Conservation (phyloP, 2,888 invertebrate species). For the Laspeyria flexula region DNA sequence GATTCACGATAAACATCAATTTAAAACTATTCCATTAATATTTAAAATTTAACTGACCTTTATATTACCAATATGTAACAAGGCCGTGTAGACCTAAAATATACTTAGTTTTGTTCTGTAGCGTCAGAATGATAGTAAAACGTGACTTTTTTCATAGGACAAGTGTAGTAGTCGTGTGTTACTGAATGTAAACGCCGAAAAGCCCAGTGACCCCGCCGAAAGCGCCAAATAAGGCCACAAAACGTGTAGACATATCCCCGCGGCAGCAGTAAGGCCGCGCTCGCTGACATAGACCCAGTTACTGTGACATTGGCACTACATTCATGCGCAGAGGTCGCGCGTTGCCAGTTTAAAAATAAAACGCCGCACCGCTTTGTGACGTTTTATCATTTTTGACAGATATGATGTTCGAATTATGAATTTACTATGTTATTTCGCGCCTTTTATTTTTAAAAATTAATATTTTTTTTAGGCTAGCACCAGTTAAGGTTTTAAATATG, state of each 20-base stretch:
- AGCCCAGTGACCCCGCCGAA: slow-evolving; percentile 55
- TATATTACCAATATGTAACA: neutral
- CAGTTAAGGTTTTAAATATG: too few species aligned
- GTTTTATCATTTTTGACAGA: slow-evolving; percentile 52
- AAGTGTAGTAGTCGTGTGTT: slow-evolving; percentile 27
- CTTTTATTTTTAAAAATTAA: neutral
- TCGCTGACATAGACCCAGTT: slow-evolving; percentile 83
- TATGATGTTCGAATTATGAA: neutral
- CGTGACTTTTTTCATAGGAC: slow-evolving; percentile 17
- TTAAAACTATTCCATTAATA: slow-evolving; percentile 3
- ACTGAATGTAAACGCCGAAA: slow-evolving; percentile 41
- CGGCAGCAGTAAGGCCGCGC: slow-evolving; percentile 66
- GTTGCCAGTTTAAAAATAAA: slow-evolving; percentile 81
- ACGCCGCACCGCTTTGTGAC: slow-evolving; percentile 52
- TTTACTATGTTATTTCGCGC: neutral
- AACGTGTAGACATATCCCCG: slow-evolving; percentile 57
- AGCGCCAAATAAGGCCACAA: slow-evolving; percentile 62
- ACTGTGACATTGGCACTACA: slow-evolving; percentile 85
- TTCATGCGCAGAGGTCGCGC: slow-evolving; percentile 81
- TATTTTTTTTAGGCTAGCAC: too few species aligned
- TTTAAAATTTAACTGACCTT: slow-evolving; percentile 2
- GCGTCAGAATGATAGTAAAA: neutral
- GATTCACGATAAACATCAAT: slow-evolving; percentile 3
- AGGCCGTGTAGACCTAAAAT: neutral
- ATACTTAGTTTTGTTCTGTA: neutral